phyloP scores from a whole-genome alignment of 2,888 invertebrate genomes.

The Matsumyia berberina region DNA sequence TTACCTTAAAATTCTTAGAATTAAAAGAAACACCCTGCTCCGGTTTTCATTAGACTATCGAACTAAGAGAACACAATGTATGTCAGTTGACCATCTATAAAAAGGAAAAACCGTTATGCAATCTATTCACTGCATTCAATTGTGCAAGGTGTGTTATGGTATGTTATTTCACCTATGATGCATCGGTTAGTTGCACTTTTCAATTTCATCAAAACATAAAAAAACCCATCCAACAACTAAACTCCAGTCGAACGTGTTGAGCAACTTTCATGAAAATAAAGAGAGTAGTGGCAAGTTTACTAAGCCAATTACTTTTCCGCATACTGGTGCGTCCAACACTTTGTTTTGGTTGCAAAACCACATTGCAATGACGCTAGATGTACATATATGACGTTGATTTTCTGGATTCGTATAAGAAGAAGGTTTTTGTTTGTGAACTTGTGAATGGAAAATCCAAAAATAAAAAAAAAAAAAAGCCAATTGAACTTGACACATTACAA shows the following conservation, averaged over 20 bases:
- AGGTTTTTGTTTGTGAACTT: neutral
- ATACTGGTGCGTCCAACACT: conserved; percentile 15
- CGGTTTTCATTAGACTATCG: conserved; percentile 1
- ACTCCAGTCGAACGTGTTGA: conserved; percentile 45
- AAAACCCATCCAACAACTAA: conserved; percentile 7
- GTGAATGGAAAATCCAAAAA: neutral
- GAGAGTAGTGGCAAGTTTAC: conserved; percentile 71
- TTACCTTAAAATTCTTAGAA: conserved; percentile 20
- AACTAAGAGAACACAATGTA: neutral
- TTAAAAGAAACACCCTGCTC: neutral
- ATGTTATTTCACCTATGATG: conserved; percentile 47
- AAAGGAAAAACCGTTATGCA: neutral
- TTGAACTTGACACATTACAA: conserved; percentile 49
- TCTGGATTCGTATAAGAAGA: neutral
- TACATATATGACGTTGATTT: neutral
- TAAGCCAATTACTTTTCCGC: conserved; percentile 61
- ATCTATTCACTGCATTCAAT: neutral
- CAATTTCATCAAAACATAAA: conserved; percentile 33
- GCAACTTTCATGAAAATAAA: conserved; percentile 57
- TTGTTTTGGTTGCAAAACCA: conserved; percentile 41
- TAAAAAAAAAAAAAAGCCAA: conserved; percentile 9
- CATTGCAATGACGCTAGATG: conserved; percentile 25
- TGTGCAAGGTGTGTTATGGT: conserved; percentile 37
- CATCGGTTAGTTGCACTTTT: conserved; percentile 43
- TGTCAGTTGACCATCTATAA: neutral